Base-by-base conservation (phyloP, 2,888 invertebrate genomes). In the Acutogordius australiensis region DNA sequence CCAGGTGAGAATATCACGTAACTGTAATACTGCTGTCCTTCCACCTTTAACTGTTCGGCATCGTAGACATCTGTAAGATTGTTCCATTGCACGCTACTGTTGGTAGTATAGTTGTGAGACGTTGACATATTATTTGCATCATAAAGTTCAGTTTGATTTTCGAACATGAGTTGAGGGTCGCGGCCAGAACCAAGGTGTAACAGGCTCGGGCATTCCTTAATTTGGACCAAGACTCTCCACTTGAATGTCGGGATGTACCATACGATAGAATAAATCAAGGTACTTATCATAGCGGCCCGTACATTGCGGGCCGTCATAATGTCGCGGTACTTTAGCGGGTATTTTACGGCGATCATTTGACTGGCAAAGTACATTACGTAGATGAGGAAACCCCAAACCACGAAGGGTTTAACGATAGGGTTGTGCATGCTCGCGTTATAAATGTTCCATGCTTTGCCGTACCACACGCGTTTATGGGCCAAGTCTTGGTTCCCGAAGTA, bases 211-310 rank as follows among this genome's bases (percentile, higher is more conserved):
- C 51, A 21, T 51, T 8, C 51, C 23, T 4, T 23, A 4, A 23
- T 4, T 4, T 23, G 8, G 23, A 51, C 23, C 51, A 51, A 4
- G 4, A n/a, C 26, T 4, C 51, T 8, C 51, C 51, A 51, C 23
- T 51, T 51, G 8, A 51, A n/a, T 13, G 26, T 51, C 23, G 51
- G 51, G 18, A 51, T n/a, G 26, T 51, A 51, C 51, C 51, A 51
- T 23, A 51, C 23, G 4, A 51, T 4, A 23, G 51, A 8, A 8
- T 23, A 51, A 13, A 51, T 4, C 4, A 51, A 23, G 4, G 51
- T 23, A 4, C 8, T 4, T n/a, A 51, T 4, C 51, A 51, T 51
- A 23, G 51, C 8, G 4, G 23, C 4, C 23, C 51, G 13, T n/a
- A 51, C 51, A 23, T 8, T 21, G 4, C 51, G 8, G 18, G 4